phyloP scores from a whole-genome alignment of 35 echinoderm and acorn worm genomes.

The Ophioderma brevispina region DNA sequence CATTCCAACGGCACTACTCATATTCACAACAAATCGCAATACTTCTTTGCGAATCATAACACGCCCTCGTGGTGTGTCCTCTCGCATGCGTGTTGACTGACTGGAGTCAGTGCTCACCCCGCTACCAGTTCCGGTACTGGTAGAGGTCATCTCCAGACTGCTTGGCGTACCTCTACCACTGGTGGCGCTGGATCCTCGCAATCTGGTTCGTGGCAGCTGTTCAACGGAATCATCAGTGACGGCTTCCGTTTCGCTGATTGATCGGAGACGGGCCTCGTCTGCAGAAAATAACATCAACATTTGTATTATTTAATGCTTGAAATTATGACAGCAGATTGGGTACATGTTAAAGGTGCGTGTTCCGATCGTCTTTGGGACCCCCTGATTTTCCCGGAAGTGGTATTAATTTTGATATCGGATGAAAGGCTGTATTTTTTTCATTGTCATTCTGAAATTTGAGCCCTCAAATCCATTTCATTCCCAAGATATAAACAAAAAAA shows the following conservation, averaged over 20 bases:
- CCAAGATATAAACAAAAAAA: too few relatives aligned
- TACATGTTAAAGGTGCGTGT: too few relatives aligned
- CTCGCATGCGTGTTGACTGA: slow-evolving; percentile 48
- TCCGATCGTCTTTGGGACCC: too few relatives aligned
- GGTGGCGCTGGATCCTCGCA: slow-evolving; percentile 60
- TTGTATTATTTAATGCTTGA: too few relatives aligned
- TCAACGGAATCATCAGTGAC: neutral
- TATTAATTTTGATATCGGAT: too few relatives aligned
- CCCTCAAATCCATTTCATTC: too few relatives aligned
- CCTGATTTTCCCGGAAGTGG: too few relatives aligned
- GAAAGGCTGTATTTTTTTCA: too few relatives aligned
- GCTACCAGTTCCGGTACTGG: slow-evolving; percentile 50
- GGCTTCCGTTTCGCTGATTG: slow-evolving; percentile 55
- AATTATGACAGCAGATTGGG: too few relatives aligned
- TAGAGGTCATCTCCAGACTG: slow-evolving; percentile 61
- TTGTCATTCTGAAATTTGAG: too few relatives aligned
- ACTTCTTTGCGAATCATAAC: slow-evolving; percentile 81
- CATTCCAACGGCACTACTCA: slow-evolving; percentile 86
- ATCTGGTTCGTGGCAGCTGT: slow-evolving; percentile 20
- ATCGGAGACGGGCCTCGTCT: slow-evolving; percentile 18
- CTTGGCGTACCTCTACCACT: slow-evolving; percentile 59
- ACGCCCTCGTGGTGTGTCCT: slow-evolving; percentile 64
- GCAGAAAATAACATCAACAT: neutral
- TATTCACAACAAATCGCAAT: slow-evolving; percentile 74
- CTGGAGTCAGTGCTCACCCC: slow-evolving; percentile 12